Percentiles rank a stretch among this genome's conserved stretches.
Conservation (phyloP, 2,888 invertebrate species). For the Pimpla rufipes region DNA sequence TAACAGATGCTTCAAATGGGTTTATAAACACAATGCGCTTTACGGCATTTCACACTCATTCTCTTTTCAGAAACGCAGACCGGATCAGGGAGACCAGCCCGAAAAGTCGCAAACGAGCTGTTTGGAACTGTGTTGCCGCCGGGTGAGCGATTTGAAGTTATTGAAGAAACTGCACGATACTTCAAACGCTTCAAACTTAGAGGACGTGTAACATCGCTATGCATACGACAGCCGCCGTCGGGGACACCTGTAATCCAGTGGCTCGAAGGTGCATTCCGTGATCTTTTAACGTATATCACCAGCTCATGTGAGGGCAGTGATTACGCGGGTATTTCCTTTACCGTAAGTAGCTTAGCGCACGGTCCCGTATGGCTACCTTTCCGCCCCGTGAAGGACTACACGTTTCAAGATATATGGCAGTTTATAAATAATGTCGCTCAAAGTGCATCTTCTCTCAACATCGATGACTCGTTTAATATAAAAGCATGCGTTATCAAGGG, state of each 20-base stretch:
- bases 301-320: conserved; percentile 15
- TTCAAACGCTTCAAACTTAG: background rate
- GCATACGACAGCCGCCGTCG: background rate
- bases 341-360: background rate
- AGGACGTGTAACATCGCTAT: background rate
- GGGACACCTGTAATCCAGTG: background rate
- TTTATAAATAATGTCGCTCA: background rate
- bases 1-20: no score
- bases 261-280: conserved; percentile 5
- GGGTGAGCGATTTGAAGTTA: no score
- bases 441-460: no score
- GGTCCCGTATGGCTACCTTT: conserved; percentile 10
- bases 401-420: background rate
- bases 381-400: background rate
- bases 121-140: background rate
- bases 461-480: background rate
- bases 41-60: background rate
- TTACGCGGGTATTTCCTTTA: conserved; percentile 2
- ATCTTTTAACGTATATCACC: no score
- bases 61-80: background rate
- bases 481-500: background rate
- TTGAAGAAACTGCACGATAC: background rate
- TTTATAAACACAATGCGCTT: no score
- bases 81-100: background rate
- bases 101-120: background rate